Evolutionary conservation across 2,113 vertebrate genomes (phyloP).

Genomic region (Poicephalus meyeri): DNA sequence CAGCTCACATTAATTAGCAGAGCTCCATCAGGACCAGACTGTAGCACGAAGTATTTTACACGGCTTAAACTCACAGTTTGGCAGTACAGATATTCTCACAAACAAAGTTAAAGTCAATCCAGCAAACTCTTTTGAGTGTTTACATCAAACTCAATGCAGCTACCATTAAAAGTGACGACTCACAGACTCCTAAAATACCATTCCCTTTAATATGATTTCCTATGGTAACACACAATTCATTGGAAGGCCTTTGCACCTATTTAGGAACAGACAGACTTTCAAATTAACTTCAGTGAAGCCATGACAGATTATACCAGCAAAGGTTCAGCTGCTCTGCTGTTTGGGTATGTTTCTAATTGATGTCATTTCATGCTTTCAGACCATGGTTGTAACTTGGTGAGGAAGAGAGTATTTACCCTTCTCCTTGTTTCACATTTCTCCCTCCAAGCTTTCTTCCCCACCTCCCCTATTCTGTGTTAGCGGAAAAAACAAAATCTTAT

Average conservation of each 20-base stretch:
- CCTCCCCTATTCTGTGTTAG: not conserved
- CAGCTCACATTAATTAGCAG: not conserved
- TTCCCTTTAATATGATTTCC: constrained; percentile 44
- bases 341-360: constrained; percentile 44
- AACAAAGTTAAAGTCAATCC: not conserved
- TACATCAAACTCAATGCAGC: not conserved
- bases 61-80: not conserved
- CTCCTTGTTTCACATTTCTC: not conserved
- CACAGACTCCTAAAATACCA: not conserved
- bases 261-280: constrained; percentile 35
- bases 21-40: not conserved
- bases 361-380: constrained; percentile 46
- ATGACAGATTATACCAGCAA: constrained; percentile 33
- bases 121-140: not conserved
- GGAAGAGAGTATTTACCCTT: constrained; percentile 4
- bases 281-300: constrained; percentile 23
- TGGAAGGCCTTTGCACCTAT: constrained; percentile 42
- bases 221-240: not conserved
- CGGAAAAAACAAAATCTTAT: not conserved
- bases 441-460: not conserved
- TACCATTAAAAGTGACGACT: not conserved
- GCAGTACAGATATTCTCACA: not conserved
- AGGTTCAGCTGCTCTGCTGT: not conserved
- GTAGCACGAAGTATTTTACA: not conserved
- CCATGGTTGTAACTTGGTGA: not conserved